Evolutionary conservation across 2,113 vertebrate species (phyloP), one percentile per base, ranked within the genome.

Genomic region (Petrocephalus zakoni): DNA sequence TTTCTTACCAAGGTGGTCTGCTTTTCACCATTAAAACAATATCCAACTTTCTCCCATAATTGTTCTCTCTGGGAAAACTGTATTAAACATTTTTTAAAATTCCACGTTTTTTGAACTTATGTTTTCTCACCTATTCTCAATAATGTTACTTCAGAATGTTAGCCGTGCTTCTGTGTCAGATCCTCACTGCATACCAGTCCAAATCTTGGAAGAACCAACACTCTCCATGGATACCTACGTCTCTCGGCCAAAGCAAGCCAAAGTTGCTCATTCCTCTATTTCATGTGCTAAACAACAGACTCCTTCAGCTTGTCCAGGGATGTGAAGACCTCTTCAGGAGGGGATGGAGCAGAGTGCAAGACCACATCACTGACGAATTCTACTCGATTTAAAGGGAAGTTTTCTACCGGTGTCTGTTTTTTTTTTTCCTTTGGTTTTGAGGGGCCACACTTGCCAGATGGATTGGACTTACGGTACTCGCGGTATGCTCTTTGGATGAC

Each of bases 401-500:
- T 15, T 34, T 7, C 86, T 87, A 51, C 61, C 0, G 42, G 90
- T 90, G 88, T 81, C 85, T 93, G 93, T 0, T 83, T 49, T 47
- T 37, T 91, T 6, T 92, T 89, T 86, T 0, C 96, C 93, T 56
- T 85, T 92, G 96, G 97, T 93, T 96, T 95, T 90, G 96, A 96
- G 47, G 97, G 97, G 0, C 96, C 97, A n/a, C 97, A 95, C 90
- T 96, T 97, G 89, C 97, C 85, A 0, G 96, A 94, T 1, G 96
- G 94, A 91, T 93, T 93, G 46, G 97, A 94, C 4, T 97, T 42
- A 42, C 42, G 93, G 88, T 97, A 96, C 85, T 96, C 95, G 85
- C 97, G 95, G 94, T 96, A 99, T 0, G 97, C 97, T 90, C 96
- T 94, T 92, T 99, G 98, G 94, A 99, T 99, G 91, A 96, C 96